Evolutionary conservation across 2,113 vertebrate species (phyloP).

Genomic region (Gnathonemus echidnorhynchus): DNA sequence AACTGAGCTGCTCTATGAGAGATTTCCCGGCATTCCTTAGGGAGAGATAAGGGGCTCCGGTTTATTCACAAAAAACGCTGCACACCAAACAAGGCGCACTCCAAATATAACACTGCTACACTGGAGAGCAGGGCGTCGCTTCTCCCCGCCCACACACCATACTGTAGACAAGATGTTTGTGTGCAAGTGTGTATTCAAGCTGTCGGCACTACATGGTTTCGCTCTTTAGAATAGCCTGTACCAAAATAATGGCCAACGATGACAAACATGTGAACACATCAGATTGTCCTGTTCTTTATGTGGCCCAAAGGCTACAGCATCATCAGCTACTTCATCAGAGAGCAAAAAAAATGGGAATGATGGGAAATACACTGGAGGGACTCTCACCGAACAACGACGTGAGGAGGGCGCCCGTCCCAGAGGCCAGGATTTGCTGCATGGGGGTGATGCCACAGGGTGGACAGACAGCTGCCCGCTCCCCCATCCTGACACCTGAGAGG

Average conservation of each 20-base stretch:
- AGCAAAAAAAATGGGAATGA: not conserved
- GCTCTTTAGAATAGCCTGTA: not conserved
- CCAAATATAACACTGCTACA: not conserved
- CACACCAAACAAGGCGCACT: not conserved
- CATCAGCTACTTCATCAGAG: not conserved
- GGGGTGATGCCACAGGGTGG: slow-evolving; percentile 68
- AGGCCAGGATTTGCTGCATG: slow-evolving; percentile 90
- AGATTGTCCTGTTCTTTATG: not conserved
- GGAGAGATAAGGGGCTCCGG: not conserved
- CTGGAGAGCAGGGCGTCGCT: not conserved
- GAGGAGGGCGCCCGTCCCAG: slow-evolving; percentile 82
- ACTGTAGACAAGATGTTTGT: not conserved
- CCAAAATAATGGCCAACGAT: not conserved
- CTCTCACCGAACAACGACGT: slow-evolving; percentile 88
- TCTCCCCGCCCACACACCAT: not conserved
- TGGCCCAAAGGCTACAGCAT: not conserved
- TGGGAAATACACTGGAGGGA: not conserved
- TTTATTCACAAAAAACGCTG: not conserved
- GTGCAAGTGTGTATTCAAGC: not conserved
- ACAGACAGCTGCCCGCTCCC: slow-evolving; percentile 44
- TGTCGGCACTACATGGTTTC: not conserved
- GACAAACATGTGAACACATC: not conserved
- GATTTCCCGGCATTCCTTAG: not conserved
- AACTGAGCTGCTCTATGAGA: not conserved
- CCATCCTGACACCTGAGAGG: slow-evolving; percentile 69